phyloP scores from a whole-genome alignment of 2,888 invertebrate genomes.

The Thysanoteuthis rhombus region DNA sequence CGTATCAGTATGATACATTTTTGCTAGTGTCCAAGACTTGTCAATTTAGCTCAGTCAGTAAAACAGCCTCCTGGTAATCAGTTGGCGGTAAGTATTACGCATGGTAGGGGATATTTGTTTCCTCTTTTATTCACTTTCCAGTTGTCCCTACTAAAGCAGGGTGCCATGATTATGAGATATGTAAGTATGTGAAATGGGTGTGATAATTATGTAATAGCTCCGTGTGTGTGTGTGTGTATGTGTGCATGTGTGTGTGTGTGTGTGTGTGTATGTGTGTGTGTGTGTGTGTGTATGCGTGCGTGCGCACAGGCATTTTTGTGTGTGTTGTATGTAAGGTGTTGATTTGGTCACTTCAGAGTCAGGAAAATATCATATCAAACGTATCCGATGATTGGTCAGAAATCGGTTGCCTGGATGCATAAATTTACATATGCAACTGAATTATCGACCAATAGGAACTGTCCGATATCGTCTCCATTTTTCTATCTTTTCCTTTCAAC shows the following conservation, averaged over 20 bases:
- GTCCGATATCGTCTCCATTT: neutral
- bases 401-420: neutral
- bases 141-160: neutral
- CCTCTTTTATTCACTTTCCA: neutral
- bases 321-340: neutral
- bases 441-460: neutral
- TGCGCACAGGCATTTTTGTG: neutral
- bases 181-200: neutral
- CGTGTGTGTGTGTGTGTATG: neutral
- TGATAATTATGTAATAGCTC: neutral
- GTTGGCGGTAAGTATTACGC: no score
- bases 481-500: neutral
- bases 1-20: no score
- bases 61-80: no score
- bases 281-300: neutral
- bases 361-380: neutral
- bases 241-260: neutral
- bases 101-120: no score
- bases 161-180: neutral
- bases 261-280: neutral
- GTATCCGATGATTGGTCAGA: neutral
- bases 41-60: no score
- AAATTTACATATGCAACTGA: neutral
- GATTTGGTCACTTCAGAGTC: neutral
- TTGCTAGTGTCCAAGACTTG: no score